These are phyloP conservation scores for Caretta caretta DNA, from an alignment of 2,113 vertebrate genomes.

Conservation along the genomic window DNA sequence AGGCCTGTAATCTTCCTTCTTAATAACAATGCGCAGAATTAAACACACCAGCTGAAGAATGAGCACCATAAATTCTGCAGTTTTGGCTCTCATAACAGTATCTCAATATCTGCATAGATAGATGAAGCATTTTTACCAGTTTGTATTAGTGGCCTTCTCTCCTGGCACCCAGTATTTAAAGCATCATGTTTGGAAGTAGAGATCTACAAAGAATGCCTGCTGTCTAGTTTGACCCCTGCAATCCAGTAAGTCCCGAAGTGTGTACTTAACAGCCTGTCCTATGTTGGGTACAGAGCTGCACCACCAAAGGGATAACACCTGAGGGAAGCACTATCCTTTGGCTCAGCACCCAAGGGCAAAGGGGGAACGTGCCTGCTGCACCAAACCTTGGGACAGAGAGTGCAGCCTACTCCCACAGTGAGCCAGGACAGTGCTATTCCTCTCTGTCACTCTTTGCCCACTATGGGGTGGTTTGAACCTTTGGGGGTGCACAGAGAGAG, in stretches of 20 bases:
- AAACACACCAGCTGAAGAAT: not conserved
- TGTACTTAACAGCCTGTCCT: not conserved
- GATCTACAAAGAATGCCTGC: not conserved
- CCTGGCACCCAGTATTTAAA: not conserved
- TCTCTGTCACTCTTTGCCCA: not conserved
- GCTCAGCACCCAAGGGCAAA: not conserved
- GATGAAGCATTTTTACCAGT: not conserved
- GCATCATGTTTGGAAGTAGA: not conserved
- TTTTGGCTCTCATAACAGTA: not conserved
- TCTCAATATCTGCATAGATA: not conserved
- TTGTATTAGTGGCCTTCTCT: not conserved
- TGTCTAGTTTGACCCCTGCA: not conserved
- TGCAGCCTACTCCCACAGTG: rapidly evolving
- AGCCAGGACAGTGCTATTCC: not conserved
- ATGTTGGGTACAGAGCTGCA: not conserved
- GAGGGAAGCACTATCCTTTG: not conserved
- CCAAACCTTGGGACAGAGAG: not conserved
- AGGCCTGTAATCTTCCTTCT: not conserved
- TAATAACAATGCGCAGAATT: not conserved
- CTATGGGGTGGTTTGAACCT: not conserved
- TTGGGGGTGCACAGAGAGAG: not conserved
- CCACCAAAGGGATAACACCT: not conserved
- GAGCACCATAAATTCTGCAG: rapidly evolving
- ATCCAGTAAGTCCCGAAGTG: not conserved
- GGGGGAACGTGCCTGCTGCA: not conserved